Conservation (phyloP, 2,888 invertebrate genomes). For the Meiosimyza decipiens region DNA sequence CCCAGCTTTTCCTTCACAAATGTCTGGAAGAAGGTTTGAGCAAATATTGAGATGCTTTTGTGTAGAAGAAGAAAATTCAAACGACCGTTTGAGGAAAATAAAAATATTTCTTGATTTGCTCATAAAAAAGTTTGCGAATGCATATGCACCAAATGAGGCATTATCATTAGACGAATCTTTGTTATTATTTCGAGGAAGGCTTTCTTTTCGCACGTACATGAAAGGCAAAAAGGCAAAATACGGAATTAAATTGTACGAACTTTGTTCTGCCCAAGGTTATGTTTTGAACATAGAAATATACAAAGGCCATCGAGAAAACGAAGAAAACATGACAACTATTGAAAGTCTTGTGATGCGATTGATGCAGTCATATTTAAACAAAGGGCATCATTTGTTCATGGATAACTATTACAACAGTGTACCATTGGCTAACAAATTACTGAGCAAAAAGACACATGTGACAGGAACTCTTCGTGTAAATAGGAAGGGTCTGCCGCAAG, state of each 20-base stretch:
- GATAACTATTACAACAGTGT: constrained; percentile 35
- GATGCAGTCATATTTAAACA: constrained; percentile 32
- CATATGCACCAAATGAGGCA: constrained; percentile 28
- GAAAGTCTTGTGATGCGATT: constrained; percentile 31
- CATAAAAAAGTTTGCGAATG: constrained; percentile 25
- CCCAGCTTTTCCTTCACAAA: constrained; percentile 13
- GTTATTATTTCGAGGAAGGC: constrained; percentile 28
- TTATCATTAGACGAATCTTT: constrained; percentile 29
- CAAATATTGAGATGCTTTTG: constrained; percentile 13
- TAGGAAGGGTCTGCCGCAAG: constrained; percentile 30
- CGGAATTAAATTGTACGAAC: constrained; percentile 35
- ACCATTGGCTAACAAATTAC: constrained; percentile 28
- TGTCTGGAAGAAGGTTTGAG: constrained; percentile 11
- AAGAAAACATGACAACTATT: constrained; percentile 30
- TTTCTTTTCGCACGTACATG: constrained; percentile 28
- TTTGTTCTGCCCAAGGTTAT: constrained; percentile 32
- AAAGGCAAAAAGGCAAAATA: constrained; percentile 30
- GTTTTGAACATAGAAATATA: constrained; percentile 34
- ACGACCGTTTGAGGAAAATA: constrained; percentile 32
- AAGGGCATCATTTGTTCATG: constrained; percentile 32
- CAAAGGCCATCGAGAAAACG: constrained; percentile 30
- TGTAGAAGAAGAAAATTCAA: constrained; percentile 23
- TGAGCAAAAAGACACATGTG: constrained; percentile 28
- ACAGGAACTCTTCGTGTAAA: constrained; percentile 32
- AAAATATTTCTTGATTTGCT: constrained; percentile 29